A percentile compares a stretch with the other conserved stretches of the same genome.
Conservation (phyloP, 2,113 vertebrate species). For the Alexandromys fortis region DNA sequence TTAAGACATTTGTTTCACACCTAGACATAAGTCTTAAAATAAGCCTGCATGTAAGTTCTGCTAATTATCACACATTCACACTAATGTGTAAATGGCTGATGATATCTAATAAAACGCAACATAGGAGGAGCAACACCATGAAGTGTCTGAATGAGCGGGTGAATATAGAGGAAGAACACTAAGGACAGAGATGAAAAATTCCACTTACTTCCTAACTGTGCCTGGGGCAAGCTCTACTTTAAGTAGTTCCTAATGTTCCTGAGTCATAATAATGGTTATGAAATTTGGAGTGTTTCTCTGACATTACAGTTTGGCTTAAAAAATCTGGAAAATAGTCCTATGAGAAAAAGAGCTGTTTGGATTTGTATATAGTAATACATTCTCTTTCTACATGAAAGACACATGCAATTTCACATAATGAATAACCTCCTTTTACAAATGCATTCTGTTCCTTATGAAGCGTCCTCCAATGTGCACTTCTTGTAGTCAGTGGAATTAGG, state of each 20-base stretch:
- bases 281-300: constrained; percentile 65
- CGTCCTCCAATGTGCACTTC: neutral
- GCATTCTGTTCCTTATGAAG: neutral
- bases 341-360: constrained; percentile 56
- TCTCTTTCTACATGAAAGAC: neutral
- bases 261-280: constrained; percentile 67
- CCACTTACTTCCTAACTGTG: constrained; percentile 44
- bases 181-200: constrained; percentile 42
- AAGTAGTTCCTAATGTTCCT: constrained; percentile 40
- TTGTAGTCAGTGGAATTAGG: neutral
- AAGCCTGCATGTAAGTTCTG: neutral
- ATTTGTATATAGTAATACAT: constrained; percentile 59
- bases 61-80: neutral
- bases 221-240: constrained; percentile 54
- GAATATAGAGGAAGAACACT: neutral
- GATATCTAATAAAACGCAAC: neutral
- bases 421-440: constrained; percentile 14
- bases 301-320: constrained; percentile 62
- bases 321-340: constrained; percentile 67
- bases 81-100: constrained; percentile 46
- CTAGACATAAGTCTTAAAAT: neutral
- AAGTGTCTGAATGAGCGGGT: neutral
- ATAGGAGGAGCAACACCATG: neutral
- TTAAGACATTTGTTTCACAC: neutral
- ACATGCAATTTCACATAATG: constrained; percentile 47